Conservation (phyloP, 2,888 invertebrate species). For the Eupithecia abbreviata region DNA sequence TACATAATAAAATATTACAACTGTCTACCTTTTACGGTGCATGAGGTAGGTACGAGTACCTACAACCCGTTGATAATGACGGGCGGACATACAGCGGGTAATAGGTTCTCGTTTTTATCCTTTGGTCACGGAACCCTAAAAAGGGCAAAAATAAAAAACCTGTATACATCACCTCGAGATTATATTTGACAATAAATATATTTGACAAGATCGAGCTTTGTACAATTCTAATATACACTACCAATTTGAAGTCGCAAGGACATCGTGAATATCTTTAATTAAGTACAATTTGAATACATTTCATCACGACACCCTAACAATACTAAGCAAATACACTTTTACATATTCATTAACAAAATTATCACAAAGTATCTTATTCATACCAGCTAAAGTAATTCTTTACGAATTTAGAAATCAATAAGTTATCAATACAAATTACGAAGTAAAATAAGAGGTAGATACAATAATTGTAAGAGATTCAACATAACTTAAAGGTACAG, state of each 20-base stretch:
- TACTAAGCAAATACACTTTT: slow-evolving; percentile 42
- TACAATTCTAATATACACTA: slow-evolving; percentile 69
- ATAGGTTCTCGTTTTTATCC: too few relatives aligned
- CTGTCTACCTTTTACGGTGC: too few relatives aligned
- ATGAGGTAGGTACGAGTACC: too few relatives aligned
- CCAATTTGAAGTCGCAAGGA: slow-evolving; percentile 40
- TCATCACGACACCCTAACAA: slow-evolving; percentile 31
- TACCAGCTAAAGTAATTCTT: slow-evolving; percentile 42
- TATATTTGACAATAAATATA: slow-evolving; percentile 82
- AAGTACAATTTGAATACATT: slow-evolving; percentile 36
- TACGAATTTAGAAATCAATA: slow-evolving; percentile 67
- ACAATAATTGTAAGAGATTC: slow-evolving; percentile 75
- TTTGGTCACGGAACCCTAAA: neutral
- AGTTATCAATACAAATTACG: slow-evolving; percentile 68
- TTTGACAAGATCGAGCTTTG: slow-evolving; percentile 82
- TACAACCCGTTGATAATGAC: too few relatives aligned
- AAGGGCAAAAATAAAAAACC: slow-evolving; percentile 46
- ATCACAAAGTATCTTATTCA: slow-evolving; percentile 70
- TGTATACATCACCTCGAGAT: slow-evolving; percentile 60
- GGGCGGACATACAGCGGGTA: too few relatives aligned
- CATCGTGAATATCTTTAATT: slow-evolving; percentile 26
- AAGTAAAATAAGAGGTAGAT: slow-evolving; percentile 81
- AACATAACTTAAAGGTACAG: slow-evolving; percentile 66
- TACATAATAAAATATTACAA: too few relatives aligned
- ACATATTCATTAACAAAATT: slow-evolving; percentile 56